These are phyloP conservation scores for Notarius lentiginosus DNA, from an alignment of 2,113 vertebrate genomes.

Conservation along the genomic window DNA sequence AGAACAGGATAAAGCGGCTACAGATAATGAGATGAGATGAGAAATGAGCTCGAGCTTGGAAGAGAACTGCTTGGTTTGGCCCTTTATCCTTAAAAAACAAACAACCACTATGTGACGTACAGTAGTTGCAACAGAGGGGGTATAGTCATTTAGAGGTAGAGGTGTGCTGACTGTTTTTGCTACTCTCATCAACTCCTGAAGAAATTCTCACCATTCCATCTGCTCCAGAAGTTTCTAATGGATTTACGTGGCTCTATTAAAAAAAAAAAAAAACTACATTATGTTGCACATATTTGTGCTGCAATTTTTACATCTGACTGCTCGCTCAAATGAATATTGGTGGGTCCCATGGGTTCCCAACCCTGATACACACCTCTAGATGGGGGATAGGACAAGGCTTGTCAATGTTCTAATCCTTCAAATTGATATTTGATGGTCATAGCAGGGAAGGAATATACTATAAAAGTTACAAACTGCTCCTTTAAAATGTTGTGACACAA, in stretches of 20 bases:
- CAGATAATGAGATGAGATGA: too few relatives aligned
- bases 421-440: neutral
- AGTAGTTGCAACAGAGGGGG: too few relatives aligned
- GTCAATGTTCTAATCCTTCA: neutral
- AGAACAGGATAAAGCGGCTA: too few relatives aligned
- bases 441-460: neutral
- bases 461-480: neutral
- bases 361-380: neutral
- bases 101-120: too few relatives aligned
- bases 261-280: neutral
- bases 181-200: neutral
- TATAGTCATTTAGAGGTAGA: too few relatives aligned
- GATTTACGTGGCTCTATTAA: neutral
- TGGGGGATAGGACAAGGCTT: neutral
- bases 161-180: too few relatives aligned
- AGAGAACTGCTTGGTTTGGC: neutral
- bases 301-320: neutral
- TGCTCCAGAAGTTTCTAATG: neutral
- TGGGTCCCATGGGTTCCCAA: neutral
- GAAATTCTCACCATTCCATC: neutral
- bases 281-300: neutral
- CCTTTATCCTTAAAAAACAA: neutral
- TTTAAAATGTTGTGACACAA: neutral
- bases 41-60: too few relatives aligned
- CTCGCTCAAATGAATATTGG: neutral